A percentile compares a stretch with the other conserved stretches of the same genome.
Evolutionary conservation across 2,797 vertebrate species (phyloP).

Genomic region (Lagodon rhomboides): DNA sequence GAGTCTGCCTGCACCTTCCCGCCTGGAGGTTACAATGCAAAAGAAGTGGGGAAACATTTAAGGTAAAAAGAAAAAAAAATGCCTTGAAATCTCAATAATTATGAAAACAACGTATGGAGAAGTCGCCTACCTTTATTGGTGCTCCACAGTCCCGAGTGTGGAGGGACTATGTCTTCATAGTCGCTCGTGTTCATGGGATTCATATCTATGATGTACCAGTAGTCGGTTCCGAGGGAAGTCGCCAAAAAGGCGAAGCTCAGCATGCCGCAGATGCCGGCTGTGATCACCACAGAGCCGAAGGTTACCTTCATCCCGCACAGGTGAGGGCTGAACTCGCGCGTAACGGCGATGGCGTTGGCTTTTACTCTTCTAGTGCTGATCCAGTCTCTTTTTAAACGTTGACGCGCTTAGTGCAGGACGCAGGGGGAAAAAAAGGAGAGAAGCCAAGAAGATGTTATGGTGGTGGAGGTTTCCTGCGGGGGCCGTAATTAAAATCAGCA

Average conservation of each 20-base stretch:
- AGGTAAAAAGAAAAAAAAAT: not conserved
- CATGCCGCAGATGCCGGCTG: slow-evolving; percentile 81
- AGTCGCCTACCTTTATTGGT: slow-evolving; percentile 80
- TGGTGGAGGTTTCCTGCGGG: too few relatives aligned
- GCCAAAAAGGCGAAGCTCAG: slow-evolving; percentile 85
- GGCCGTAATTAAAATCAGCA: not conserved
- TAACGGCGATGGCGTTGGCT: not conserved
- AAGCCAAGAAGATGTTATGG: rapidly evolving
- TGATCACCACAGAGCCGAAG: slow-evolving; percentile 76
- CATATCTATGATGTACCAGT: slow-evolving; percentile 88
- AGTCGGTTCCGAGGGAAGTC: slow-evolving; percentile 84
- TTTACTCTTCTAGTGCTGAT: not conserved
- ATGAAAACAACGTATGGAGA: not conserved
- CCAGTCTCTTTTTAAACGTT: not conserved
- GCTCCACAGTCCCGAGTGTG: slow-evolving; percentile 86
- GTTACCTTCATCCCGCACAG: slow-evolving; percentile 65
- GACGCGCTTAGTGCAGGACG: not conserved
- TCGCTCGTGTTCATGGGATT: slow-evolving; percentile 71
- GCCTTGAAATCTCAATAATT: not conserved
- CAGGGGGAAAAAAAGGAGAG: too few relatives aligned
- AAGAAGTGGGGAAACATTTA: not conserved
- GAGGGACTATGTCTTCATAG: slow-evolving; percentile 54
- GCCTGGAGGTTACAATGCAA: slow-evolving; percentile 56
- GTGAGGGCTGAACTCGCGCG: not conserved
- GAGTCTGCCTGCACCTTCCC: slow-evolving; percentile 57